Base-by-base conservation (phyloP, 2,113 vertebrate species). In the Dinomys branickii region DNA sequence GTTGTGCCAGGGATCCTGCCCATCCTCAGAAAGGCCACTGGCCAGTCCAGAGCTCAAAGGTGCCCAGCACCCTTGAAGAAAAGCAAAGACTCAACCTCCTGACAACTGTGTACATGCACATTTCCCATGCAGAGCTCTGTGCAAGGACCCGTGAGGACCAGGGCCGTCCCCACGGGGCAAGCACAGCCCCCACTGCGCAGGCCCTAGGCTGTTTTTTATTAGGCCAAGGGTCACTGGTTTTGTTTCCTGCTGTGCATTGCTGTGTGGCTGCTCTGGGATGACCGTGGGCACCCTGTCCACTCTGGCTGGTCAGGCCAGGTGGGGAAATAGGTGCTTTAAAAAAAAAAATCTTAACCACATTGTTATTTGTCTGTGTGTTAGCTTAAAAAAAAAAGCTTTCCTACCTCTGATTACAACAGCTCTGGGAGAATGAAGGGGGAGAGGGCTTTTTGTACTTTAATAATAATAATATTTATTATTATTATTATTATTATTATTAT, bases 261-360 rank as follows among this genome's bases (percentile, higher is more conserved):
- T 35, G 35, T 26, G 2, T 0, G 1, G 33, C 19, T 44, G 41
- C 35, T 56, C 78, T 75, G 92, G 83, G 80, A 69, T 20, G 44
- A 24, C 22, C 59, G 2, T 2, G 13, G 12, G 50, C 3, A 14
- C 13, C 4, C 0, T 1, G 4, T 35, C 71, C 24, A 8, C 3
- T 38, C 17, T 47, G 0, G 30, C 33, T 33, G 59, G 35, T n/a
- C 35, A 4, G 5, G 7, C 78, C 28, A 50, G 14, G 0, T 1
- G 24, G 28, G 20, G 9, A 47, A 22, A 24, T 3, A 44, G 24
- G 38, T 35, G 11, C 41, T 44, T 75, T 75, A 13, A 26, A 12
- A 6, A 26, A 28, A 47, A 71, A 41, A n/a, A n/a, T n/a, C 19
- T 41, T 77, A 92, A 73, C 20, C 24, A 47, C 5, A 63, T 20